Evolutionary conservation across 2,797 vertebrate genomes (phyloP).

Genomic region (Eleutherodactylus coqui): DNA sequence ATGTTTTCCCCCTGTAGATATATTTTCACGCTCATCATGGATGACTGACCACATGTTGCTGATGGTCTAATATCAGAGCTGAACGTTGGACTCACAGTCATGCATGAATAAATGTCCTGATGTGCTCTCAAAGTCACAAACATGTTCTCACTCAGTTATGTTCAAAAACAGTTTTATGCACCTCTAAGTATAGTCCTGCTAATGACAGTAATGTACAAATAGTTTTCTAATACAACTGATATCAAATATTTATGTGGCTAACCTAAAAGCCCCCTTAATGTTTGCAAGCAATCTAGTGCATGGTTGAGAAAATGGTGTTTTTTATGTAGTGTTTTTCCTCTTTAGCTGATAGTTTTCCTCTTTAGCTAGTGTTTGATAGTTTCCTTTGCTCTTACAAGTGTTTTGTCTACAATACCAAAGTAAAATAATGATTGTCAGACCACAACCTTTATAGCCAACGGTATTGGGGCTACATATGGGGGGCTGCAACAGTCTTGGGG

Average conservation of each 20-base stretch:
- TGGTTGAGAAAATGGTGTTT: neutral
- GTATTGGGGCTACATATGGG: too few species aligned
- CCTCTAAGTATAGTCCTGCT: neutral
- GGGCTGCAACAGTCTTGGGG: too few species aligned
- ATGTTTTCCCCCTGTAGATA: neutral
- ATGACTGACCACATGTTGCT: constrained; percentile 13
- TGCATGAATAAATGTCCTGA: constrained; percentile 28
- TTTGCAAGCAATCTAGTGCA: neutral
- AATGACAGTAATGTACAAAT: neutral
- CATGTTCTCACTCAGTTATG: neutral
- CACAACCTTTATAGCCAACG: too few species aligned
- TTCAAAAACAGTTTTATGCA: constrained; percentile 1
- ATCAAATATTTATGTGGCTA: neutral
- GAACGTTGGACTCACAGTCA: constrained; percentile 47
- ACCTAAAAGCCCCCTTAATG: neutral
- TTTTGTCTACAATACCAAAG: too few species aligned
- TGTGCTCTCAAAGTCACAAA: constrained; percentile 27
- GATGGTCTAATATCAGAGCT: constrained; percentile 10
- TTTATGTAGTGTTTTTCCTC: too few species aligned
- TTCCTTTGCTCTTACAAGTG: neutral
- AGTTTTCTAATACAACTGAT: neutral
- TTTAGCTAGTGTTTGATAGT: neutral
- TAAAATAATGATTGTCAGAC: too few species aligned
- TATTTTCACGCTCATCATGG: neutral
- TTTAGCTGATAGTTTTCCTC: neutral